These are phyloP conservation scores for Calliphora vicina DNA, from an alignment of 1,140 invertebrate genomes.

Conservation along the genomic window DNA sequence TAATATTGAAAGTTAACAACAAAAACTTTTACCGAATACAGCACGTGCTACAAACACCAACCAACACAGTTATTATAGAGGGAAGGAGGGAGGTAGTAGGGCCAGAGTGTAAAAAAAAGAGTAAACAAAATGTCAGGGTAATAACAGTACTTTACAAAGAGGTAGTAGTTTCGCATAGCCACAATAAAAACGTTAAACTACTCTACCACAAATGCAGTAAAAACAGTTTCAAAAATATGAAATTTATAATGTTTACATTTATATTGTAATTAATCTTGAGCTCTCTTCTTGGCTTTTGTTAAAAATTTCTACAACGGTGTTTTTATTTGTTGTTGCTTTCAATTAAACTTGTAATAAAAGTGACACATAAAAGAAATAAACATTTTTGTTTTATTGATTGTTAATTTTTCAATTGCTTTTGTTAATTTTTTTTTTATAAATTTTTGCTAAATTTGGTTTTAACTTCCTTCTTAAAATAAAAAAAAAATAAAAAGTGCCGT, in stretches of 20 bases:
- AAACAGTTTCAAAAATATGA: too few relatives aligned
- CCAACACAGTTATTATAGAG: too few relatives aligned
- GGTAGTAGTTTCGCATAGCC: not conserved
- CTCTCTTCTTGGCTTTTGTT: too few relatives aligned
- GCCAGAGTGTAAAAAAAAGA: not conserved
- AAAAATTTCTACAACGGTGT: not conserved
- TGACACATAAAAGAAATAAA: not conserved
- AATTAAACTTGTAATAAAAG: not conserved
- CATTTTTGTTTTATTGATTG: not conserved
- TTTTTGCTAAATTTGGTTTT: not conserved
- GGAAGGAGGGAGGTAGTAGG: not conserved
- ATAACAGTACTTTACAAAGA: not conserved
- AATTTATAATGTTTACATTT: too few relatives aligned
- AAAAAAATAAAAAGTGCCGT: not conserved
- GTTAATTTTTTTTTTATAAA: not conserved
- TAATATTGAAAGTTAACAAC: slow-evolving; percentile 6
- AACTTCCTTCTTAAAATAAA: not conserved
- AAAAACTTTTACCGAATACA: slow-evolving; percentile 2
- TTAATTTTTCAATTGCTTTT: not conserved
- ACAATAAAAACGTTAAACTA: not conserved
- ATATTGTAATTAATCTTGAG: too few relatives aligned
- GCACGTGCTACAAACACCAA: not conserved
- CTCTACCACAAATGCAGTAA: too few relatives aligned
- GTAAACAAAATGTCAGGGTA: not conserved
- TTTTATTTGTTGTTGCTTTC: not conserved